These are phyloP conservation scores for Tinamus guttatus DNA, from an alignment of 2,113 vertebrate genomes.

Conservation along the genomic window DNA sequence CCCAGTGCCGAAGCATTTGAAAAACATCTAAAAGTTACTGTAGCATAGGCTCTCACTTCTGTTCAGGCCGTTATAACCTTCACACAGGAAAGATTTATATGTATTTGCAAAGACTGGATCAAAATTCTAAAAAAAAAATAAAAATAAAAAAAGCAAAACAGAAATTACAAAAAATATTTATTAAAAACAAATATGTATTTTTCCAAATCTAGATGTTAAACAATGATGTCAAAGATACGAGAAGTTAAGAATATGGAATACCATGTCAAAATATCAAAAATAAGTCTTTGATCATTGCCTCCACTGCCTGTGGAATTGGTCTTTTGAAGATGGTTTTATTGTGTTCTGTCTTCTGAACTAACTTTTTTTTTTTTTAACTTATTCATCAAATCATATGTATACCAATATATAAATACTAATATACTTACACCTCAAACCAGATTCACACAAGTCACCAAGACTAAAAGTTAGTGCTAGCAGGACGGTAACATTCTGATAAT, in stretches of 20 bases:
- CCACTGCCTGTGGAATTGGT: not conserved
- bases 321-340: not conserved
- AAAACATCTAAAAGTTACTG: conserved; percentile 42
- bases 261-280: not conserved
- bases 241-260: not conserved
- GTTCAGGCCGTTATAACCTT: not conserved
- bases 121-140: not conserved
- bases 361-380: not conserved
- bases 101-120: not conserved
- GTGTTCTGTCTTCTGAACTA: not conserved
- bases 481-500: not conserved
- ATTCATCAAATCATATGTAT: not conserved
- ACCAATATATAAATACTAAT: not conserved
- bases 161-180: too few relatives aligned
- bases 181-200: too few relatives aligned
- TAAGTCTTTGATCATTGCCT: not conserved
- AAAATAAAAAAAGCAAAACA: too few relatives aligned
- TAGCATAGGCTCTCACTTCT: not conserved
- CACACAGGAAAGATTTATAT: not conserved
- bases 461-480: not conserved
- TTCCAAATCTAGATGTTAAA: not conserved
- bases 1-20: conserved; percentile 10
- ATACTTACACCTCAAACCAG: not conserved
- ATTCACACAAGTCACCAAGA: not conserved
- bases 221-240: not conserved